Conservation (phyloP, 2,888 invertebrate species). For the Formica aserva region DNA sequence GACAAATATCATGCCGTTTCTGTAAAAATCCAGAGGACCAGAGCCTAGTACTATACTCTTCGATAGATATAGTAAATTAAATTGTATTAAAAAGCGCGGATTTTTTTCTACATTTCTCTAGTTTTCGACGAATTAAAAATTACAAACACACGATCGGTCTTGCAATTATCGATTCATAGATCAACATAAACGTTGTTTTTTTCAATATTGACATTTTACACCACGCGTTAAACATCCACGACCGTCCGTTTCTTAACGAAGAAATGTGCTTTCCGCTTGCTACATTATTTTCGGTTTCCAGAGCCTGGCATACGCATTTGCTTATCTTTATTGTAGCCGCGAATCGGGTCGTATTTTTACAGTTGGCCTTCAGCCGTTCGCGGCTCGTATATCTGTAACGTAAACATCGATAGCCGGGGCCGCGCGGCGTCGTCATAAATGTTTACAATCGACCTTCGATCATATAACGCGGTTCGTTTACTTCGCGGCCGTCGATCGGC, state of each 20-base stretch:
- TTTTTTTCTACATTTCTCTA: not conserved
- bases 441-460: conserved; percentile 53
- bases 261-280: not conserved
- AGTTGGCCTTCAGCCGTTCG: conserved; percentile 47
- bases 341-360: conserved; percentile 53
- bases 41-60: not conserved
- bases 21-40: not conserved
- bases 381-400: conserved; percentile 51
- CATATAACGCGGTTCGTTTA: conserved; percentile 36
- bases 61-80: not conserved
- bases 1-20: not conserved
- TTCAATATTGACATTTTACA: not conserved
- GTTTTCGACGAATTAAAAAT: not conserved
- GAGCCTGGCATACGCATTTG: conserved; percentile 19
- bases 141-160: not conserved
- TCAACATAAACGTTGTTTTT: not conserved
- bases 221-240: not conserved
- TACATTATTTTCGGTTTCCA: conserved; percentile 18
- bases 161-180: not conserved
- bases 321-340: conserved; percentile 60
- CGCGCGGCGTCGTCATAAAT: conserved; percentile 39
- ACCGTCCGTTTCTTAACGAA: not conserved
- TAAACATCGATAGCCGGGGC: conserved; percentile 39
- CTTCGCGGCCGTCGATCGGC: conserved; percentile 20
- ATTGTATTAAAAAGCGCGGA: not conserved